Base-by-base conservation (phyloP, 2,113 vertebrate genomes). In the Brienomyrus brachyistius region DNA sequence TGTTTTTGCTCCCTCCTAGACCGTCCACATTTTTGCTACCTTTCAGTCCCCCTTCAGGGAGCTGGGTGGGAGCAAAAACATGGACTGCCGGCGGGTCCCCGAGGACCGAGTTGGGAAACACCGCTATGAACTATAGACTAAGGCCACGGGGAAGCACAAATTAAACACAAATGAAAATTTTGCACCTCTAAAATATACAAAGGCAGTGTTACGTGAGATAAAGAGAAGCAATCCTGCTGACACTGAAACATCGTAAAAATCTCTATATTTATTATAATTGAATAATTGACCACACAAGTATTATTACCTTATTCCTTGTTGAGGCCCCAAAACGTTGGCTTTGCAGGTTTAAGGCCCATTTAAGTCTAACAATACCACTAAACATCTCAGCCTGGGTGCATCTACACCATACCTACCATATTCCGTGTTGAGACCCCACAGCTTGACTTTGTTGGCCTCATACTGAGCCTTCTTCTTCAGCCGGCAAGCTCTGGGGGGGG, bases 381-480 rank as follows among this genome's bases (percentile, higher is more conserved):
- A 48, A 48, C 23, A 23, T 13, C 47, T 9, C 3, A 5, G 9
- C 40, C 5, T n/a, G 40, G 23, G 1, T 84, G 43, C 9, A 48
- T 13, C 45, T 45, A 48, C 43, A 43, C 13, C 48, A 54, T 35
- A 54, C 27, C 15, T 97, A 99, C 98, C 98, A 88, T 99, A 99
- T 96, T 99, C 98, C 88, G 98, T 99, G 94, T 99, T 98, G 93
- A 99, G 98, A 93, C 98, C 98, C 98, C 98, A 99, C 89, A 99
- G 96, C 94, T 99, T 99, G 92, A 99, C 98, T 96, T 99, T 99
- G 95, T 99, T 99, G 92, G 98, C 98, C 96, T 99, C 98, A 92
- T 99, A 99, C 92, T 99, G 98, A 27, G 98, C 98, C 96, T 99
- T 99, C 97, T 99, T 99, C 96, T 99, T 99, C 94, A 99, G 96